phyloP scores from a whole-genome alignment of 2,888 invertebrate species.

The Hydrotaea diabolus region DNA sequence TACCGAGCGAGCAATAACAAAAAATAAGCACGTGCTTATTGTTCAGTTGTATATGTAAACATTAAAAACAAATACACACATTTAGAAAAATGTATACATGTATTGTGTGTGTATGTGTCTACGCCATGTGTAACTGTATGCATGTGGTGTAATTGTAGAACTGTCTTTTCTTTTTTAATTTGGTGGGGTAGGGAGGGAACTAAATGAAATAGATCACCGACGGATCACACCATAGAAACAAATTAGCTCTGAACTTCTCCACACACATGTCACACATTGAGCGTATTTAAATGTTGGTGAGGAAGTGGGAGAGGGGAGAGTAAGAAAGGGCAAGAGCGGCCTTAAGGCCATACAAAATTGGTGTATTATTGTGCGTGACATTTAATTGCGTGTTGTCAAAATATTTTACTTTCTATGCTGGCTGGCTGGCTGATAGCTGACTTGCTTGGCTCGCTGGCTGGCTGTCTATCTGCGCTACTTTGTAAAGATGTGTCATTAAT shows the following conservation, averaged over 20 bases:
- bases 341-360: constrained; percentile 1
- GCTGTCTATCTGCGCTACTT: background rate
- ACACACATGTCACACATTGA: background rate
- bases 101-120: background rate
- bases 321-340: background rate
- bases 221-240: constrained; percentile 22
- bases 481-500: constrained; percentile 39
- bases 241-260: constrained; percentile 11
- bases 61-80: background rate
- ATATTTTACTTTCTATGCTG: constrained; percentile 11
- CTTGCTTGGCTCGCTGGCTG: too few relatives aligned
- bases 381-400: constrained; percentile 73
- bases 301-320: too few relatives aligned
- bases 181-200: background rate
- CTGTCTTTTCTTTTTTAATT: background rate
- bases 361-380: constrained; percentile 61
- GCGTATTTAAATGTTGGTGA: too few relatives aligned
- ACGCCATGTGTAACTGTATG: background rate
- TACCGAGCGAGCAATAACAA: background rate
- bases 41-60: background rate
- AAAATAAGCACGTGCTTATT: constrained; percentile 35
- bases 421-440: background rate
- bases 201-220: constrained; percentile 1
- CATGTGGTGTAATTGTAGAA: background rate
- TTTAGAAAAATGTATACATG: background rate